phyloP scores from a whole-genome alignment of 2,797 vertebrate genomes.

The Bradypus variegatus region DNA sequence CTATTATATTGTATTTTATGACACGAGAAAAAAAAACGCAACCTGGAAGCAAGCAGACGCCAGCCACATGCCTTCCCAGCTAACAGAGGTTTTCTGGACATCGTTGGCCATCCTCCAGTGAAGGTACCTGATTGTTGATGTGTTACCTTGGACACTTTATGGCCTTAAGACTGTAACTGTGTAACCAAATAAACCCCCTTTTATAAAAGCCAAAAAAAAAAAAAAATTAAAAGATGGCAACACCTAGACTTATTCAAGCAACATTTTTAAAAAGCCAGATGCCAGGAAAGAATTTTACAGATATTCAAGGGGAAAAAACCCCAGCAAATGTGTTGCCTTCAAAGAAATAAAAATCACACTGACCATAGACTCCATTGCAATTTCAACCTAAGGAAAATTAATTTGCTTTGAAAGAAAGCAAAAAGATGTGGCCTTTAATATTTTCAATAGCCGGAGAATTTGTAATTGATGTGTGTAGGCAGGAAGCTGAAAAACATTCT shows the following conservation, averaged over 20 bases:
- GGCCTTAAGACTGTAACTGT: no score
- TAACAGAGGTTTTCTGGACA: no score
- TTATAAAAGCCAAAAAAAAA: no score
- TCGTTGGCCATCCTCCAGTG: no score
- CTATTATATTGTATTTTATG: no score
- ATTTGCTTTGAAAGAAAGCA: not conserved
- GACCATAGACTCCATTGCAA: not conserved
- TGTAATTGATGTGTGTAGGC: not conserved
- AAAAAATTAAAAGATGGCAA: not conserved
- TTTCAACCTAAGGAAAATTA: not conserved
- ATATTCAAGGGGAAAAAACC: not conserved
- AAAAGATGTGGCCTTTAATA: not conserved
- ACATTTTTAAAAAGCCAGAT: not conserved
- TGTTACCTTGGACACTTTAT: no score
- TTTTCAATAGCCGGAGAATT: not conserved
- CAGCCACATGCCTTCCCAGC: no score
- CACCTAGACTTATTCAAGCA: not conserved
- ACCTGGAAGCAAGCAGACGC: no score
- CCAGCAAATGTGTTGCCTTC: not conserved
- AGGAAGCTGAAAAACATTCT: not conserved
- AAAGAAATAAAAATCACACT: not conserved
- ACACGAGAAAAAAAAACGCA: no score
- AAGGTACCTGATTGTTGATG: no score
- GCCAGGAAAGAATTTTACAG: not conserved
- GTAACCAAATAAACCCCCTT: no score